A percentile compares a stretch with the other conserved stretches of the same genome.
phyloP scores from a whole-genome alignment of 1,140 invertebrate genomes.

The Nixonia krombeini region DNA sequence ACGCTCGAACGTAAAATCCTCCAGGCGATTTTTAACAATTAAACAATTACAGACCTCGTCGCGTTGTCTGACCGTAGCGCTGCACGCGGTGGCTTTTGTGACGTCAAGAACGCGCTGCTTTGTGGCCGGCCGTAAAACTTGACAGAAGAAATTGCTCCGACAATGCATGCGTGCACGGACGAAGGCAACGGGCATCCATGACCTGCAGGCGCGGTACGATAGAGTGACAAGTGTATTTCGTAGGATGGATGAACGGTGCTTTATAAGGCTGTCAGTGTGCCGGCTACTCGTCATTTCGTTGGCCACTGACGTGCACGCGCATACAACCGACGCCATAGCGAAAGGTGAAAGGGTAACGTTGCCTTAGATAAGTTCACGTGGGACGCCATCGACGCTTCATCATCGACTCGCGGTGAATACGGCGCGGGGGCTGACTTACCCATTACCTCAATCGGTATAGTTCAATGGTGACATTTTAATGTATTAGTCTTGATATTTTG shows the following conservation, averaged over 20 bases:
- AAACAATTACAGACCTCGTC: neutral
- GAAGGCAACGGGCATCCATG: slow-evolving; percentile 23
- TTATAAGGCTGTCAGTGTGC: slow-evolving; percentile 48
- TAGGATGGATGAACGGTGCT: slow-evolving; percentile 15
- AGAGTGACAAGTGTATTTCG: slow-evolving; percentile 41
- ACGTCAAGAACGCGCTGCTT: slow-evolving; percentile 1
- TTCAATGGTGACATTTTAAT: slow-evolving; percentile 58
- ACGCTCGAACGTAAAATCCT: no score
- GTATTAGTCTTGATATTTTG: no score
- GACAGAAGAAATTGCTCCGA: slow-evolving; percentile 22
- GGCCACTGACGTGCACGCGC: slow-evolving; percentile 35
- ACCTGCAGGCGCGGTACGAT: slow-evolving; percentile 10
- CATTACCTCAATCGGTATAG: slow-evolving; percentile 40
- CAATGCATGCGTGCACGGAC: neutral
- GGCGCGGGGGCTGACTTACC: slow-evolving; percentile 18
- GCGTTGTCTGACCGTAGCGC: neutral
- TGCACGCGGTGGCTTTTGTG: neutral
- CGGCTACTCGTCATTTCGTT: slow-evolving; percentile 53
- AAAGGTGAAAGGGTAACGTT: slow-evolving; percentile 46
- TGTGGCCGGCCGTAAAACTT: slow-evolving; percentile 24
- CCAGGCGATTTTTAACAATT: no score
- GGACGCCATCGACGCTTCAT: slow-evolving; percentile 54
- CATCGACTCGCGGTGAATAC: slow-evolving; percentile 25
- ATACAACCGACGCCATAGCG: slow-evolving; percentile 8
- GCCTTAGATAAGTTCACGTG: slow-evolving; percentile 18